Base-by-base conservation (phyloP, 2,888 invertebrate species). In the Melanostoma mellinum region DNA sequence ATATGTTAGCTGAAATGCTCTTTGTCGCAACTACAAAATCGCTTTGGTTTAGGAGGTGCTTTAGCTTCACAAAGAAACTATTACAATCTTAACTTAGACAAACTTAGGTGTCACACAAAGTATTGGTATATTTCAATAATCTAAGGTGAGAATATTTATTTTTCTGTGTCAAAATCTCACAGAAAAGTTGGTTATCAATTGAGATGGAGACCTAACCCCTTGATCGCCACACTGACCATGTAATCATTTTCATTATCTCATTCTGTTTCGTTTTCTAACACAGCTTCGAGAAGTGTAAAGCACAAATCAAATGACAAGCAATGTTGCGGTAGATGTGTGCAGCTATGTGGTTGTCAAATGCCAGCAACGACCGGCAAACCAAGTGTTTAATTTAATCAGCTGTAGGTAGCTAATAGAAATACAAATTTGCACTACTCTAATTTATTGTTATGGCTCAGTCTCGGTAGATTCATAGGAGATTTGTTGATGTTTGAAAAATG, bases 381-480 rank as follows among this genome's bases (percentile, higher is more conserved):
- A 61, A 61, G 8, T 61, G 42, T 10, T 48, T 35, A 32, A 0
- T 61, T 36, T 61, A 48, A 61, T 61, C 46, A 60, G 44, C 33
- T 9, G 5, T 42, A 20, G 30, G 4, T 36, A 5, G 2, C 3
- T 10, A 33, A 9, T 40, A 30, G 4, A 56, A 46, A 33, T 46
- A 60, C 10, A 46, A 58, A 58, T 60, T 60, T 10, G 33, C 10
- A 33, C 4, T 35, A 35, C 33, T 9, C 44, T 44, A 44, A 44
- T 60, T 46, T 20, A 8, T 36, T 20, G 20, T n/a, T 20, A 8
- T 36, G 8, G 20, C 6, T 53, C 35, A n/a, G 44, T 10, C n/a
- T 10, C 46, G 35, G 20, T 9, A 46, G 20, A 1, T 10, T 0
- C 33, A 10, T 60, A 8, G 10, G 33, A 8, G 9, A 6, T 20